Evolutionary conservation across 2,113 vertebrate species (phyloP).

Genomic region (Ceyx cyanopectus): DNA sequence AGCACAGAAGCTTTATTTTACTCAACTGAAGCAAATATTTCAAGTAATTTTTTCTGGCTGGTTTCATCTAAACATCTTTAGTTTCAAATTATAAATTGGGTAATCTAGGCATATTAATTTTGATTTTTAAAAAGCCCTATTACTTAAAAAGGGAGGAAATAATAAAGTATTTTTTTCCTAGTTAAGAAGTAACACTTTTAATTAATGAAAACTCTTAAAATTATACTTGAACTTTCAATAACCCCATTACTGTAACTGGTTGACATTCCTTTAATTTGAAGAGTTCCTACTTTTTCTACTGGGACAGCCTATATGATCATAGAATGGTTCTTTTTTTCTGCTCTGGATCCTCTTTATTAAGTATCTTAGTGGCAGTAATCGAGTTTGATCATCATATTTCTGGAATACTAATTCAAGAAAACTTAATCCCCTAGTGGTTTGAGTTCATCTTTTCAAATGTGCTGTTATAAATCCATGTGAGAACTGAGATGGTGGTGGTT

Average conservation of each 20-base stretch:
- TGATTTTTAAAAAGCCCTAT: background rate
- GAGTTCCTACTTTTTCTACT: background rate
- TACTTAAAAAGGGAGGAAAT: background rate
- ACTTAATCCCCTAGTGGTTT: background rate
- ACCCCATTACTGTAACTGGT: conserved; percentile 25
- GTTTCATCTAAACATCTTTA: background rate
- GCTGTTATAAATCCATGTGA: background rate
- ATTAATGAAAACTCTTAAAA: conserved; percentile 12
- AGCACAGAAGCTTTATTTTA: conserved; percentile 12
- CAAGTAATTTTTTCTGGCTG: background rate
- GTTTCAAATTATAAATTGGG: background rate
- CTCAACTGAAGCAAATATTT: background rate
- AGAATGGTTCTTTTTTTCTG: background rate
- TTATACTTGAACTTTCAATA: conserved; percentile 38
- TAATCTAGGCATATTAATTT: background rate
- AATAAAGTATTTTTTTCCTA: background rate
- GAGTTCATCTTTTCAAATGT: conserved; percentile 11
- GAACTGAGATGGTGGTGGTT: background rate
- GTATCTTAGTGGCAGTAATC: background rate
- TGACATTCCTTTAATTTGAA: conserved; percentile 28
- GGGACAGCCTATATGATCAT: background rate
- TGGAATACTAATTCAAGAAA: conserved; percentile 39
- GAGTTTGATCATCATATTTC: conserved; percentile 14
- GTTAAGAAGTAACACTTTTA: background rate
- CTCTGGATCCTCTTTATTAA: background rate